Base-by-base conservation (phyloP, 1,140 invertebrate species). In the Leptinotarsa lineolata region DNA sequence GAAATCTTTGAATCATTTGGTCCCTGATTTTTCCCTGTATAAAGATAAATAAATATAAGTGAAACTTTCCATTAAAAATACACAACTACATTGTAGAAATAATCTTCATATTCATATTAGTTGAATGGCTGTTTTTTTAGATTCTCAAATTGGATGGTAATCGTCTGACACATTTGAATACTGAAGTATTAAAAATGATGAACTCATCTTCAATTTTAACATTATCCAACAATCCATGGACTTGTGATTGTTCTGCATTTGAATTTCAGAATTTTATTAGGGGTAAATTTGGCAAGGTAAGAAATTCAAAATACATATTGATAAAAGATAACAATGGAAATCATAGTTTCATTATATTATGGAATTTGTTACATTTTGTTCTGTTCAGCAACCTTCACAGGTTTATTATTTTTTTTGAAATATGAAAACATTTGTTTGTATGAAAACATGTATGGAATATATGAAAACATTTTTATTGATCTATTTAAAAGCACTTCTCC, bases 181-280 rank as follows among this genome's bases (percentile, higher is more conserved):
- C 72, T 30, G 54, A 70, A 6, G 44, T 79, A 16, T 68, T 83
- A 20, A 20, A 65, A 13, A 61, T 83, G 63, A 72, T 63, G 18
- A 72, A 72, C 30, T 70, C 65, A 30, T 24, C 13, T 13, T 65
- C 24, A 59, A 72, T 72, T n/a, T 54, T 83, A 13, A 72, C 69
- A 12, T 74, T 83, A 21, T 39, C 79, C 44, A 63, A 77, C 46
- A 83, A 83, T 79, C 79, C 80, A 30, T 83, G 80, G 80, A 69
- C 58, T 54, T 81, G 80, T 67, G 76, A 76, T 45, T 80, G 78
- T 71, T 21, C 44, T 2, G 46, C 72, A 15, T 61, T 66, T 24
- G 60, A 76, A 70, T 66, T 81, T 16, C 74, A 74, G 24, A 72
- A 68, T 20, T 79, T 61, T 22, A 58, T 75, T 48, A 76, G 44